Percentiles rank a stretch among this genome's conserved stretches.
phyloP scores from a whole-genome alignment of 2,797 vertebrate species.

The Clarias laeviceps region DNA sequence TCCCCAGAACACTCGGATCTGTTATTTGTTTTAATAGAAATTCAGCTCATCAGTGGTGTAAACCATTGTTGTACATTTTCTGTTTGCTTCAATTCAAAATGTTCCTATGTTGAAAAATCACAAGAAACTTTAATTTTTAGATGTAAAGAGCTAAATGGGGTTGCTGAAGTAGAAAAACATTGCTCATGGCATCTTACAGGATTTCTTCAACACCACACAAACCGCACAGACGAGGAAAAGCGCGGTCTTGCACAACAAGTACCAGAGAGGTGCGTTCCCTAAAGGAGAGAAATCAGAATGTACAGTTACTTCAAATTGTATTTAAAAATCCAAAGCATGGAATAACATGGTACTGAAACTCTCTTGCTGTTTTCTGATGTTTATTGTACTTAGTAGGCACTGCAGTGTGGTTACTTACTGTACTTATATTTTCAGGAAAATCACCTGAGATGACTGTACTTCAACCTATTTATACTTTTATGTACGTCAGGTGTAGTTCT shows the following conservation, averaged over 20 bases:
- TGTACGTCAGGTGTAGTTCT: background rate
- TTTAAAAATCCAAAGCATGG: background rate
- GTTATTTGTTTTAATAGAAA: background rate
- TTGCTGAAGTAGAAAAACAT: background rate
- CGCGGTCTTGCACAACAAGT: constrained; percentile 53
- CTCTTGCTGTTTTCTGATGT: background rate
- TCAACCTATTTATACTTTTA: too few species aligned
- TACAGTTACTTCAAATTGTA: background rate
- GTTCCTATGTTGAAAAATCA: too few species aligned
- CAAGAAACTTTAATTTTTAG: background rate
- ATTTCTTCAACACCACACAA: constrained; percentile 1
- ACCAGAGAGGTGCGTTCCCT: constrained; percentile 42
- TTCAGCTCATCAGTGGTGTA: background rate
- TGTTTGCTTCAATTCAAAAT: background rate
- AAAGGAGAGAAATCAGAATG: background rate
- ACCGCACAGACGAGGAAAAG: constrained; percentile 44
- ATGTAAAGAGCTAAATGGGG: background rate
- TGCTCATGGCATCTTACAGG: background rate
- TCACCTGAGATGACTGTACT: background rate
- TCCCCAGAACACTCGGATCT: background rate
- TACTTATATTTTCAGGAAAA: background rate
- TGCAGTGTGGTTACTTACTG: background rate
- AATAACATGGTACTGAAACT: background rate
- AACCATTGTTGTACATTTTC: background rate
- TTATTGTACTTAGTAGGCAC: background rate